Base-by-base conservation (phyloP, 2,113 vertebrate genomes). In the Lophura nycthemera region DNA sequence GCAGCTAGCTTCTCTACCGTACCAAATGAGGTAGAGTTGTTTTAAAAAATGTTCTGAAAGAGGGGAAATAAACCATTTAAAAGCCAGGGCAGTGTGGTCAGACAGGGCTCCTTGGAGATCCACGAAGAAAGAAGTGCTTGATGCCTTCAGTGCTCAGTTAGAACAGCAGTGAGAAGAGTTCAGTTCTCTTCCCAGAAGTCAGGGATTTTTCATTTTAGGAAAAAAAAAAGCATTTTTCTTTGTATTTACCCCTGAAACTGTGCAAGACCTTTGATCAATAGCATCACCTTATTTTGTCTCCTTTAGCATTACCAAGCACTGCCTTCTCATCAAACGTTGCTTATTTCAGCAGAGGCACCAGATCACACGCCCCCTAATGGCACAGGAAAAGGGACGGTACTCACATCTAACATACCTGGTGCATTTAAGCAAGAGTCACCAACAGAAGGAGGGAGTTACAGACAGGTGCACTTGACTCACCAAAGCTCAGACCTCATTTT, bases 31-130 rank as follows among this genome's bases (percentile, higher is more conserved):
- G 77, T 86, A 79, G 65, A 57, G 71, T 21, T 82, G 45, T 90
- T 94, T 60, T 34, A 72, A 82, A 84, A 90, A 88, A 89, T 84
- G 81, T 70, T 88, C 83, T 69, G 83, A 70, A 77, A 85, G 82
- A 61, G 79, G 14, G 34, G 59, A 89, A 71, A 52, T 60, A 86
- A 93, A 48, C 7, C 40, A 3, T 56, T 82, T 7, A 78, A 78
- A 11, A 93, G 48, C 73, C 61, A 67, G 75, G 69, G 61, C 57
- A 88, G 56, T 0, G 0, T 48, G 34, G 71, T 22, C 85, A 77
- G 67, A 30, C 40, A 76, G 63, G 17, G 61, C 66, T 93, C 71
- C 45, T 1, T 25, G 86, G 69, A 77, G 59, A 6, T 2, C 43
- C 21, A 3, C 30, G 30, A 60, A 61, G 74, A 52, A 80, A 75